Percentiles rank a stretch among this genome's conserved stretches.
These are phyloP conservation scores for Hirtodrosophila duncani DNA, from an alignment of 2,888 invertebrate genomes.

Conservation along the genomic window DNA sequence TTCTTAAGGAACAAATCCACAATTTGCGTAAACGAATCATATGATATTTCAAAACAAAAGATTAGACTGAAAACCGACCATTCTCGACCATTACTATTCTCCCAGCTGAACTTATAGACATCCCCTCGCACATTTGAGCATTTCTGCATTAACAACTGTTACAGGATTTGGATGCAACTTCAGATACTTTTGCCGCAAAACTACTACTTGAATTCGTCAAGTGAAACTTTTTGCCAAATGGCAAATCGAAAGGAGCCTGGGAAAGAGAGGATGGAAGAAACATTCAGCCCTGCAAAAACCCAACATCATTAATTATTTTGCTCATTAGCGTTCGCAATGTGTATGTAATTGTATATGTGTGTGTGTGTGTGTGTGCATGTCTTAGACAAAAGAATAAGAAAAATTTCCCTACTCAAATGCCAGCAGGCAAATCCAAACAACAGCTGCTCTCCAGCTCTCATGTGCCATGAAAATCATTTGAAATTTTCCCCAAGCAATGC, in stretches of 20 bases:
- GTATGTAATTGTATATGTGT: constrained; percentile 2
- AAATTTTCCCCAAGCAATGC: background rate
- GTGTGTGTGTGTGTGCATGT: constrained; percentile 1
- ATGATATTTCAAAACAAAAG: too few relatives aligned
- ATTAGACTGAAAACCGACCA: too few relatives aligned
- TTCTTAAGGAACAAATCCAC: too few relatives aligned
- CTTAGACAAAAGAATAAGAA: constrained; percentile 27
- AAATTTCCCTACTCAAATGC: too few relatives aligned
- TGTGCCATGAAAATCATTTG: background rate
- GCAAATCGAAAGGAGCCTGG: constrained; percentile 36
- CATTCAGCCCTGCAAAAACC: constrained; percentile 23
- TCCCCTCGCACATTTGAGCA: too few relatives aligned
- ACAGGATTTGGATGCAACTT: constrained; percentile 16
- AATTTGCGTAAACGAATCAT: too few relatives aligned
- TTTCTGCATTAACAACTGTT: background rate
- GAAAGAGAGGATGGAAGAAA: constrained; percentile 8
- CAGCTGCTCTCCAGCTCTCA: background rate
- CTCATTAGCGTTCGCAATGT: constrained; percentile 59
- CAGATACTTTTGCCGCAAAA: background rate
- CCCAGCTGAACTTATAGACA: too few relatives aligned
- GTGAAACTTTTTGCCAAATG: constrained; percentile 68
- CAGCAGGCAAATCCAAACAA: background rate
- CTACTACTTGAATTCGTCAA: constrained; percentile 61
- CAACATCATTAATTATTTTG: constrained; percentile 67
- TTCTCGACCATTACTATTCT: too few relatives aligned